Evolutionary conservation across 2,113 vertebrate species (phyloP), one percentile per base, ranked within the genome.

Genomic region (Perccottus glenii): DNA sequence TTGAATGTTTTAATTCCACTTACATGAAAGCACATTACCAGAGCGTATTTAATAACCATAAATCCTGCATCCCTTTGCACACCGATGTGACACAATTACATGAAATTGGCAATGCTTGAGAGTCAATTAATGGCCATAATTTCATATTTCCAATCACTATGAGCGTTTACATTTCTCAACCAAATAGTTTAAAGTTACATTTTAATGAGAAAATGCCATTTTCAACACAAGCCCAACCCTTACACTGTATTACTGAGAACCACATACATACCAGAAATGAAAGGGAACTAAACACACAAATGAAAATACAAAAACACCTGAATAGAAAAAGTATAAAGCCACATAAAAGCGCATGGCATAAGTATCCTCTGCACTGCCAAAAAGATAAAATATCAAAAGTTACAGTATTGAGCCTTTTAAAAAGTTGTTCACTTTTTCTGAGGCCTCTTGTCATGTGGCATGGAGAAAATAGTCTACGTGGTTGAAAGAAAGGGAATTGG

Each of bases 11-110:
- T 91, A 83, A 90, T 92, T 92, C 84, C 91, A 92, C 84, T 88
- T 90, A 87, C 90, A 93, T 90, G 90, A 91, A 91, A 91, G 85
- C 88, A 92, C 90, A 90, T 84, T 85, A 84, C 83, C 89, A 90
- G 89, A 88, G 89, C 81, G 72, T 85, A 91, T 78, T 85, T 78
- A 68, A 83, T 87, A 78, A 60, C 77, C 64, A 52, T 59, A 45
- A 78, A 81, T 81, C 66, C 55, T 75, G 77, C 75, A 76, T 78
- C 78, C 82, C 78, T 59, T 19, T 73, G 80, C 73, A 77, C 82
- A 82, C 45, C 67, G 73, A 84, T 60, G 70, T 49, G 68, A 55
- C 73, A 70, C 70, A 74, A 64, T 84, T 72, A 69, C 56, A 81
- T 64, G 80, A 80, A 85, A 83, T 78, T 71, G 70, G 78, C 72